Evolutionary conservation across 2,113 vertebrate genomes (phyloP), one percentile per base, ranked within the genome.

Genomic region (Microcebus griseorufus): DNA sequence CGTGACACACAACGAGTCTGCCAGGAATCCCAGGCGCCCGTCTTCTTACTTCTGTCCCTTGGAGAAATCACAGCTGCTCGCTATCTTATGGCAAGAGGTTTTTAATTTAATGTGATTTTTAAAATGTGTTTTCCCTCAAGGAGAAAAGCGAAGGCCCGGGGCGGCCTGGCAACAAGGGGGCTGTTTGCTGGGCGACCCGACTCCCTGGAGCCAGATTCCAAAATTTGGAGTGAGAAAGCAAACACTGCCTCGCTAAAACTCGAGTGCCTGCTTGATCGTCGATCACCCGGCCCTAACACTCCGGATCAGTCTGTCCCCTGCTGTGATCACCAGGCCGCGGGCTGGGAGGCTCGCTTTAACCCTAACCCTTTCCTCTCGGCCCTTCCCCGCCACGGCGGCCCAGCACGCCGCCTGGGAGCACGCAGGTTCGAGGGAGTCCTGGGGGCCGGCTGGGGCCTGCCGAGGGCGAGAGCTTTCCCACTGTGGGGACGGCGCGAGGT

Each of bases 201-300:
- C 64, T 93, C 67, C 79, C 69, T 1, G 9, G 64, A 55, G 78
- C 4, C n/a, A 64, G 53, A 39, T 25, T 76, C 42, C 64, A 78
- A 88, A 64, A 80, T 45, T 65, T 29, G 32, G 55, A 90, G 27
- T 11, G 22, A 53, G 39, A 88, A 82, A 79, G 73, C 42, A 70
- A 80, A 95, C 48, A 25, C 9, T 37, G 69, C 48, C 65, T 97
- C 70, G 10, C 95, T 97, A 96, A 90, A 97, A 88, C 79, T 39
- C 29, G 27, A 29, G 84, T 45, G 64, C 67, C 92, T 45, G 10
- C 62, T 69, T 12, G 94, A 94, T 76, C 88, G 45, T 96, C 88
- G 95, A 82, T 96, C 80, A 94, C 64, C 45, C 45, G 60, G 6
- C 87, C 84, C 55, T 94, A 69, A 84, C 80, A 55, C 18, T 93